A percentile compares a stretch with the other conserved stretches of the same genome.
Evolutionary conservation across 2,113 vertebrate genomes (phyloP).

Genomic region (Laticauda laticaudata): DNA sequence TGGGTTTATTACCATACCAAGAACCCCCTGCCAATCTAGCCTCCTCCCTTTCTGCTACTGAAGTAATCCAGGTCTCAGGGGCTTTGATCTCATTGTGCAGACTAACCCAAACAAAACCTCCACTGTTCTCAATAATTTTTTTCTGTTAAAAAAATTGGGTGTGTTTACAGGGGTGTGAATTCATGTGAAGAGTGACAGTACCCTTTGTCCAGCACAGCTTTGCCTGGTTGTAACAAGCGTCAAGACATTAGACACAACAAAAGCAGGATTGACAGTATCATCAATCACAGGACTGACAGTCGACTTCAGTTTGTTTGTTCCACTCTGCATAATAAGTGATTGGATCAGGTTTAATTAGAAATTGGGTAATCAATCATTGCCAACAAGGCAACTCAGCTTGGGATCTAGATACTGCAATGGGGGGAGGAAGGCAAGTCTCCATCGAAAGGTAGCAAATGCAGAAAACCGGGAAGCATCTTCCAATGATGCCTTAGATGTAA

Average conservation of each 20-base stretch:
- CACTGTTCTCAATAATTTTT: conserved; percentile 68
- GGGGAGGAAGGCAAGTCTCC: conserved; percentile 74
- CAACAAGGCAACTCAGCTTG: conserved; percentile 92
- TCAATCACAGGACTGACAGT: conserved; percentile 96
- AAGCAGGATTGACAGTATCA: conserved; percentile 92
- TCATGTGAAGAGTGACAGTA: conserved; percentile 87
- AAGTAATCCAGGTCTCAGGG: conserved; percentile 54
- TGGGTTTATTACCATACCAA: conserved; percentile 61
- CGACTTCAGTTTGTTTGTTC: conserved; percentile 98
- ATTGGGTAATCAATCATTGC: conserved; percentile 99
- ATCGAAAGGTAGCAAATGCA: conserved; percentile 62
- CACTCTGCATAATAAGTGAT: conserved; percentile 99
- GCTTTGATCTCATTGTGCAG: conserved; percentile 68
- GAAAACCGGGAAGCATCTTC: conserved; percentile 38
- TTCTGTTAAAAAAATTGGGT: conserved; percentile 15
- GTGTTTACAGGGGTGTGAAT: conserved; percentile 61
- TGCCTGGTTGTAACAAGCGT: conserved; percentile 97
- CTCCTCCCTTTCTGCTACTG: conserved; percentile 38
- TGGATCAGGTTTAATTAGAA: conserved; percentile 99
- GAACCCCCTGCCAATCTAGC: conserved; percentile 46
- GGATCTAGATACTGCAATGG: conserved; percentile 70
- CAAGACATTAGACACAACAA: conserved; percentile 94
- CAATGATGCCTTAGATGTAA: conserved; percentile 61
- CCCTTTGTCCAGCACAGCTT: conserved; percentile 88
- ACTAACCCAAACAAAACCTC: conserved; percentile 78